Evolutionary conservation across 2,888 invertebrate genomes (phyloP).

Genomic region (Bellardia bayeri): DNA sequence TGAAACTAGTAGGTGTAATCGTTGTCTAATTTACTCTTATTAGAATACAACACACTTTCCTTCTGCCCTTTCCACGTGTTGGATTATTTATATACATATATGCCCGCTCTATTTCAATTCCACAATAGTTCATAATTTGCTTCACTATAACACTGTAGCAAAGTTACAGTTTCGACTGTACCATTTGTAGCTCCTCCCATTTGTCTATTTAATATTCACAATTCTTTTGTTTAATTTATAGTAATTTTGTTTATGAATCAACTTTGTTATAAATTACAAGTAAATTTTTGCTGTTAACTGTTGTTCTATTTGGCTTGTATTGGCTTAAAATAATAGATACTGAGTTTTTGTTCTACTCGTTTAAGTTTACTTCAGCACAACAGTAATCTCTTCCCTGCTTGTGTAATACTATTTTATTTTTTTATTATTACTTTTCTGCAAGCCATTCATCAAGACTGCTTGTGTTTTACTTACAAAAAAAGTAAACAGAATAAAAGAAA

Average conservation of each 20-base stretch:
- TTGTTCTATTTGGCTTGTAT: slow-evolving; percentile 18
- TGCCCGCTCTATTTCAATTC: no score
- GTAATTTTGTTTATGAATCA: background rate
- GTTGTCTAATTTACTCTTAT: no score
- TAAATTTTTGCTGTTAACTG: background rate
- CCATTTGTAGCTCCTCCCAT: background rate
- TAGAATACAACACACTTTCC: no score
- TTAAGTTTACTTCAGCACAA: background rate
- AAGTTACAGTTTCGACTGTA: no score
- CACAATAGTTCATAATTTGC: no score
- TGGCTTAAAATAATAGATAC: slow-evolving; percentile 21
- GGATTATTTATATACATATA: no score
- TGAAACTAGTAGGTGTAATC: no score
- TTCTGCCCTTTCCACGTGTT: no score
- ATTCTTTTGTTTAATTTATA: slow-evolving; percentile 26
- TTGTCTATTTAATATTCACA: background rate
- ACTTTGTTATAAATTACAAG: slow-evolving; percentile 36
- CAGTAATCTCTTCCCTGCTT: slow-evolving; percentile 19
- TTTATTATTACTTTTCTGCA: slow-evolving; percentile 3
- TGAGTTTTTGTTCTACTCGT: background rate
- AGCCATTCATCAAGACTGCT: slow-evolving; percentile 30
- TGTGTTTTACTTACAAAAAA: background rate
- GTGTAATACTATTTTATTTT: slow-evolving; percentile 12
- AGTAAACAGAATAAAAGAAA: background rate
- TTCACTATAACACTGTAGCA: no score